Base-by-base conservation (phyloP, 2,797 vertebrate genomes). In the Anguilla pacifica region DNA sequence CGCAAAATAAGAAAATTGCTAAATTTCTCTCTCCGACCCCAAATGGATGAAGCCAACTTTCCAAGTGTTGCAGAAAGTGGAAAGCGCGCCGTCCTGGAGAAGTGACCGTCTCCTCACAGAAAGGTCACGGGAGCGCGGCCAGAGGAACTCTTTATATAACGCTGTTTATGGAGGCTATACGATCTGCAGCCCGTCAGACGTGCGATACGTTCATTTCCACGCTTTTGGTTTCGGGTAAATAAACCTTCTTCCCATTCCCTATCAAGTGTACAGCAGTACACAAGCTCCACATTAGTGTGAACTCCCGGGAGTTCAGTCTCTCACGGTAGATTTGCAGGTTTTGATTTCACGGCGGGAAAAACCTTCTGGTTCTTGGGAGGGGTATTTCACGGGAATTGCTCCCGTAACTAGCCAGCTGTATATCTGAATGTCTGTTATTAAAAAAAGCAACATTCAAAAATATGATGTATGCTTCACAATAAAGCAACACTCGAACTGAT, bases 81-180 rank as follows among this genome's bases (percentile, higher is more conserved):
- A 46, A 43, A 79, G 39, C 5, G 35, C 19, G 17, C 74, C 6
- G 19, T 79, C 86, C 7, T 53, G 84, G 85, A 55, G 82, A 85
- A 86, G 59, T 39, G 83, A 53, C 43, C 82, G 84, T 31, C 91
- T 90, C 85, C 74, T 43, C 19, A 43, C 39, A 79, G 81, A 92
- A 91, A 93, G 92, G 91, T 92, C 90, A 89, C 87, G 86, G 90
- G 90, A 90, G 70, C 77, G 3, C 13, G 67, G 86, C 91, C 92
- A 91, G 88, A 15, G 4, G 35, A 22, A 86, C 81, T 87, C 72
- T 89, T 92, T 89, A 91, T 89, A 89, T 91, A 89, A 92, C 89
- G 72, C 87, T 88, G 87, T 91, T 87, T 87, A 86, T 87, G 74
- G 89, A 86, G 83, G 88, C 83, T 53, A 89, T 87, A 82, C 84